Base-by-base conservation (phyloP, 2,113 vertebrate species). In the Elaphurus davidianus region DNA sequence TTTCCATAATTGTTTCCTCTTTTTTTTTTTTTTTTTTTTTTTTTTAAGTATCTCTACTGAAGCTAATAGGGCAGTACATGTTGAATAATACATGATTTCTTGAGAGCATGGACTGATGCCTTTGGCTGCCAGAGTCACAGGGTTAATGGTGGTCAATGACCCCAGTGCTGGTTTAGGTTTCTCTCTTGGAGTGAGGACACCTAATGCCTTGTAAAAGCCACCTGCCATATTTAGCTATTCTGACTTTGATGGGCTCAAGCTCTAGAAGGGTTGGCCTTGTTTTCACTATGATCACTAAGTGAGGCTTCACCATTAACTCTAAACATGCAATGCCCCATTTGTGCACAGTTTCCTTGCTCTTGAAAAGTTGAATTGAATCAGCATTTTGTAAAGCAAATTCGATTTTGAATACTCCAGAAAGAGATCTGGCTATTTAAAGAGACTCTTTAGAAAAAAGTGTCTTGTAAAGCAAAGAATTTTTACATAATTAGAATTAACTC, bases 31-130 rank as follows among this genome's bases (percentile, higher is more conserved):
- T 50, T 50, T 13, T 47, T 47, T 45, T 40, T 40, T 50, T 50
- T 50, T 13, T 50, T 50, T 14, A 50, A 50, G 47, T 13, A 50
- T 50, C 54, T 50, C 88, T 62, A 78, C 98, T 98, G 98, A 98
- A 98, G 96, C 92, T 97, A 98, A 96, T 81, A 85, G 43, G 97
- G 98, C 83, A 94, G 96, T 97, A 79, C 45, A 84, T 96, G 88
- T 87, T 94, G 97, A 98, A 98, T 98, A 98, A 98, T 92, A 43
- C 87, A 96, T 97, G 93, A 98, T 96, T 91, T 33, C 62, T 95
- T 93, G 86, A 85, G 85, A 97, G 90, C 82, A 54, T 19, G 93
- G 84, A 98, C 36, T 91, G 88, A 98, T 98, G 83, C 86, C 95
- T 90, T 96, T 71, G 79, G 87, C 96, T 98, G 55, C 92, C 92